phyloP scores from a whole-genome alignment of 2,797 vertebrate genomes.

The Podargus strigoides region DNA sequence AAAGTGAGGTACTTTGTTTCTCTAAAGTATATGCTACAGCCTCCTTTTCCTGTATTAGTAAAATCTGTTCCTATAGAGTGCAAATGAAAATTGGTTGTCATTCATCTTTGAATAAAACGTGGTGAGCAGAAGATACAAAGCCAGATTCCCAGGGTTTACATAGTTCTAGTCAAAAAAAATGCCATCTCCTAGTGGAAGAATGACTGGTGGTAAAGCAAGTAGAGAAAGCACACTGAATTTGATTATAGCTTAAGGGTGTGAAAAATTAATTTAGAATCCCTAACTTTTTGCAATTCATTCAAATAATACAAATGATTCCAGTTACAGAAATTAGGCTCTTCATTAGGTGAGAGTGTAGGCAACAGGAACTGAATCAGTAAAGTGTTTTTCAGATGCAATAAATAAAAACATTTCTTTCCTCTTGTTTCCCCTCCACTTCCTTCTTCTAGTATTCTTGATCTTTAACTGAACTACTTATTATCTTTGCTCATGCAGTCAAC shows the following conservation, averaged over 20 bases:
- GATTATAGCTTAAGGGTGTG: neutral
- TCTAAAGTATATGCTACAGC: neutral
- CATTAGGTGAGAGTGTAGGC: neutral
- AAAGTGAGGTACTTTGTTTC: neutral
- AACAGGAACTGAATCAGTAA: neutral
- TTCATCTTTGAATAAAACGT: neutral
- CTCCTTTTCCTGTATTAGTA: neutral
- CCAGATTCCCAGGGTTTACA: neutral
- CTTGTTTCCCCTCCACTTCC: neutral
- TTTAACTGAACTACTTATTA: conserved; percentile 35
- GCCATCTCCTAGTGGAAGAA: neutral
- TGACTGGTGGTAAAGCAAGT: neutral
- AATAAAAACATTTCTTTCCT: neutral
- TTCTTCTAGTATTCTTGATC: conserved; percentile 18
- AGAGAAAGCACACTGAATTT: neutral
- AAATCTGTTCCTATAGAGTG: neutral
- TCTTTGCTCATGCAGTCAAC: conserved; percentile 27
- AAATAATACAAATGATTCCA: neutral
- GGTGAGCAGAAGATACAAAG: neutral
- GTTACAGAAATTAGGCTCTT: neutral
- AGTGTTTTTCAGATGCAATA: neutral
- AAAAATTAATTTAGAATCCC: neutral
- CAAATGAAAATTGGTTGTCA: neutral
- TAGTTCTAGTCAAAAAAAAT: neutral
- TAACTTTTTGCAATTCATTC: neutral